Evolutionary conservation across 2,888 invertebrate species (phyloP).

Genomic region (Spodoptera exigua): DNA sequence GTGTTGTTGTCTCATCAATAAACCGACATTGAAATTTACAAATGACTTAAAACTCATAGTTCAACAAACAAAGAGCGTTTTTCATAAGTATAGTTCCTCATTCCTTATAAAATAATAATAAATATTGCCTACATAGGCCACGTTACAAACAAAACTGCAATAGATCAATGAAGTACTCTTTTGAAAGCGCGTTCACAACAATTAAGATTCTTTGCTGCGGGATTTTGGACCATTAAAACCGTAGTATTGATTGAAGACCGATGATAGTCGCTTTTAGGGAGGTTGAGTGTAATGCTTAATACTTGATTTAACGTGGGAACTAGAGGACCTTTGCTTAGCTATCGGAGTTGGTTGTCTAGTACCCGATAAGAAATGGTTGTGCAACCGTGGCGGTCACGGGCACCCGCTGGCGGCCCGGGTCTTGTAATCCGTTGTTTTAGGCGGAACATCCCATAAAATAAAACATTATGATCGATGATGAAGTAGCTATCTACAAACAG

Average conservation of each 20-base stretch:
- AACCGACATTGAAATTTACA: slow-evolving; percentile 36
- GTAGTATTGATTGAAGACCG: slow-evolving; percentile 20
- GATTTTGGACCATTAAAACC: slow-evolving; percentile 11
- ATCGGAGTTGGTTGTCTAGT: slow-evolving; percentile 23
- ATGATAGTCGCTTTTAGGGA: slow-evolving; percentile 14
- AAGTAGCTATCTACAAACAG: slow-evolving; percentile 30
- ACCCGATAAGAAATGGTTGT: slow-evolving; percentile 48
- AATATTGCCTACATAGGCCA: slow-evolving; percentile 29
- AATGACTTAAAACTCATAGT: slow-evolving; percentile 14
- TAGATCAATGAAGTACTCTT: slow-evolving; percentile 26
- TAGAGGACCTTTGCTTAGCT: slow-evolving; percentile 56
- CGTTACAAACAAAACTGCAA: slow-evolving; percentile 32
- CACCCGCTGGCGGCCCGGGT: slow-evolving; percentile 47
- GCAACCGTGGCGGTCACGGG: slow-evolving; percentile 71
- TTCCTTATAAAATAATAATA: slow-evolving; percentile 32
- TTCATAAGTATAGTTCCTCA: slow-evolving; percentile 12
- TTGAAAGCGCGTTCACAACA: slow-evolving; percentile 1
- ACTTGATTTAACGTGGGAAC: slow-evolving; percentile 59
- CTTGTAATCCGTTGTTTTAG: slow-evolving; percentile 57
- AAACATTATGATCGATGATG: slow-evolving; percentile 34
- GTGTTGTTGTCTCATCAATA: slow-evolving; percentile 20
- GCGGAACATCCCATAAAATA: slow-evolving; percentile 47
- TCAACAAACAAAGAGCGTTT: slow-evolving; percentile 15
- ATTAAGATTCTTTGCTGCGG: slow-evolving; percentile 3
- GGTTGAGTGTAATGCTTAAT: slow-evolving; percentile 33